Conservation (phyloP, 2,113 vertebrate species). For the Tricholaema leucomelas region DNA sequence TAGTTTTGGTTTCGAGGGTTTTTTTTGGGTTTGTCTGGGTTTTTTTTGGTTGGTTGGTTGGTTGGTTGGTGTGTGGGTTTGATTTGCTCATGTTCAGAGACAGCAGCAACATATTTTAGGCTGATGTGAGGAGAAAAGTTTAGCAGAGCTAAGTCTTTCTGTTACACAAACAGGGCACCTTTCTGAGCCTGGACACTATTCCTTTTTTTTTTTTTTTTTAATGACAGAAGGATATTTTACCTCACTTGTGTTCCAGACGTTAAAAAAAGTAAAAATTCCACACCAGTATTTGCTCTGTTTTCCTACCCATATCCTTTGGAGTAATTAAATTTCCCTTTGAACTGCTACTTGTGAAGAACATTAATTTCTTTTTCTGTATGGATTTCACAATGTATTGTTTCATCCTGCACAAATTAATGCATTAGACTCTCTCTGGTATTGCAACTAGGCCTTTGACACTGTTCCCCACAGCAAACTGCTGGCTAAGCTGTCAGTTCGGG, state of each 20-base stretch:
- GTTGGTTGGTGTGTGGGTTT: background rate
- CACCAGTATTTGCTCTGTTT: background rate
- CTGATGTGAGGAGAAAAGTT: background rate
- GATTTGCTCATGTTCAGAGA: background rate
- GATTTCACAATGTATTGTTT: background rate
- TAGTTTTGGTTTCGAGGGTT: too few relatives aligned
- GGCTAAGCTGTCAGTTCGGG: too few relatives aligned
- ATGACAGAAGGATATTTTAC: background rate
- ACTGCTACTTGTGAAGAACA: background rate
- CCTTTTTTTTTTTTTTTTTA: background rate
- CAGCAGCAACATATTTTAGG: background rate
- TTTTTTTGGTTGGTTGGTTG: rapidly evolving
- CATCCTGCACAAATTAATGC: too few relatives aligned
- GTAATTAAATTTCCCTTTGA: background rate
- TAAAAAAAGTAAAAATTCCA: background rate
- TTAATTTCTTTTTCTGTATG: background rate
- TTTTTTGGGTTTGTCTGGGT: background rate
- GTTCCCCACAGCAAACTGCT: too few relatives aligned
- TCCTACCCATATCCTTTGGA: background rate
- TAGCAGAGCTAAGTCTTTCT: background rate
- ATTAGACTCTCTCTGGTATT: too few relatives aligned
- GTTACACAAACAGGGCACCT: background rate
- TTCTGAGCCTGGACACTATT: background rate
- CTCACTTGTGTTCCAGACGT: background rate
- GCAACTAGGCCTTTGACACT: too few relatives aligned